Evolutionary conservation across 2,113 vertebrate genomes (phyloP).

Genomic region (Istiophorus platypterus): DNA sequence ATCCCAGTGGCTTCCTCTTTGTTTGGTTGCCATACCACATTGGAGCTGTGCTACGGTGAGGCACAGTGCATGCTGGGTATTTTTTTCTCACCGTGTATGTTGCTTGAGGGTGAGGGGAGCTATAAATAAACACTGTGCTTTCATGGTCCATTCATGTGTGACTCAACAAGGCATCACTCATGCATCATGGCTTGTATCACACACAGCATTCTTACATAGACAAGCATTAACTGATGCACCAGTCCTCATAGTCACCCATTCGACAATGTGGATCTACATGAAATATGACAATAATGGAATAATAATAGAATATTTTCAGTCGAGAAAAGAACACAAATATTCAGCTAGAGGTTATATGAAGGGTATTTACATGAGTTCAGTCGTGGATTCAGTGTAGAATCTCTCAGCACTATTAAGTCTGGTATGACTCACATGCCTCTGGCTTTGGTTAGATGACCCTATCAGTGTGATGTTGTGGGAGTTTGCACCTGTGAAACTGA

Average conservation of each 20-base stretch:
- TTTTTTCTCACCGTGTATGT: conserved; percentile 49
- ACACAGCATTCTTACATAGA: not conserved
- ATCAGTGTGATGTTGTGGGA: conserved; percentile 31
- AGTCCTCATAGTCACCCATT: not conserved
- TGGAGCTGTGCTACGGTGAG: conserved; percentile 41
- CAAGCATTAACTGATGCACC: not conserved
- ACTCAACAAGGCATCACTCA: conserved; percentile 60
- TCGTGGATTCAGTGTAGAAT: conserved; percentile 1
- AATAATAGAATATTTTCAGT: not conserved
- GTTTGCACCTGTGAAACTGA: conserved; percentile 22
- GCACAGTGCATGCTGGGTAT: conserved; percentile 73
- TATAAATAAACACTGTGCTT: conserved; percentile 79
- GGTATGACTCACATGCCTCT: conserved; percentile 39
- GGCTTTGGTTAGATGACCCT: conserved; percentile 27
- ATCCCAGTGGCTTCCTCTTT: conserved; percentile 56
- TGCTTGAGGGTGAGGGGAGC: conserved; percentile 71
- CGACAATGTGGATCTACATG: not conserved
- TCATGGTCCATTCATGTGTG: conserved; percentile 79
- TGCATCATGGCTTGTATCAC: conserved; percentile 47
- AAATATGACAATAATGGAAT: not conserved
- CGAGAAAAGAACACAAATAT: not conserved
- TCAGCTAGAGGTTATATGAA: not conserved
- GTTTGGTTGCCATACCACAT: conserved; percentile 56
- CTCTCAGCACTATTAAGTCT: not conserved
- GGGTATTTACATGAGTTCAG: not conserved